Base-by-base conservation (phyloP, 1,140 invertebrate species). In the Drosophila nasuta region DNA sequence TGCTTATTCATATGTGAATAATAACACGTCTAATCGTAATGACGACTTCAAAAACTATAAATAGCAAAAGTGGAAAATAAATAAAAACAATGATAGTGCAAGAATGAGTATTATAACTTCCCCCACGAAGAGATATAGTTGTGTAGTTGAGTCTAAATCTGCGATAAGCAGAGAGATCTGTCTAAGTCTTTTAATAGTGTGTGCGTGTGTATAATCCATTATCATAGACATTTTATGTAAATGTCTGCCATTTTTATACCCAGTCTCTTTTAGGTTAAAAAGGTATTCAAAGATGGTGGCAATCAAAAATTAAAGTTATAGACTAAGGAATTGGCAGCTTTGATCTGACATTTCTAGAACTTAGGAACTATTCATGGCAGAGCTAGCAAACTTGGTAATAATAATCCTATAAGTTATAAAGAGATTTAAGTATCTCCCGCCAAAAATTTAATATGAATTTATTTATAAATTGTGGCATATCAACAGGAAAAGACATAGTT, bases 1-100 rank as follows among this genome's bases (percentile, higher is more conserved):
- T 10, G 6, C 25, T 25, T 25, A 4, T 25, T 25, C 20, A 25
- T 25, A 25, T 25, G 20, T 25, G 20, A 25, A 0, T 25, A 25
- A 33, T 15, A 54, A 35, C 28, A 54, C 20, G 17, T 25, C 51
- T 8, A 54, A 33, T 5, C n/a, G 13, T 54, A 13, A 52, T 52
- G 5, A 15, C 30, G 49, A 10, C n/a, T 52, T 13, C n/a, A 41
- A 13, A 46, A 70, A 35, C 51, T 67, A 60, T 57, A 1, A 57
- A 57, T 52, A 46, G 38, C 15, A 15, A 67, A 51, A 54, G 28
- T 54, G 13, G 3, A 35, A 15, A 13, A 5, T 13, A 54, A 30
- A 5, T 54, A 7, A 54, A 54, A 82, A 83, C 81, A 83, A 82
- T 83, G 80, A 82, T 35, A 28, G 5, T 1, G 63, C 75, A 72